Evolutionary conservation across 2,888 invertebrate species (phyloP).

Genomic region (Diarsia brunnea): DNA sequence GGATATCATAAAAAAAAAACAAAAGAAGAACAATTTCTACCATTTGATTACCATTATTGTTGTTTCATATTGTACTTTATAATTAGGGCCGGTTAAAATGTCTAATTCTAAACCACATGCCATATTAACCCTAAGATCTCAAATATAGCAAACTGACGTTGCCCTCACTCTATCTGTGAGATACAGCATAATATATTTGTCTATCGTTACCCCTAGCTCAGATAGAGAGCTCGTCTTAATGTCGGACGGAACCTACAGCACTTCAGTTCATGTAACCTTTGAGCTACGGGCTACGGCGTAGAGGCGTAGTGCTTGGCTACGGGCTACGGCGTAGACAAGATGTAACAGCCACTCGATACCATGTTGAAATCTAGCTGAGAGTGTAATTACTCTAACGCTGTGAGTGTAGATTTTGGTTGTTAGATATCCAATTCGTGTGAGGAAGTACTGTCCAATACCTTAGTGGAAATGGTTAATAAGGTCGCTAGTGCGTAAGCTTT

Average conservation of each 20-base stretch:
- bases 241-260: constrained; percentile 40
- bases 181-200: constrained; percentile 8
- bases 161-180: constrained; percentile 2
- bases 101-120: neutral
- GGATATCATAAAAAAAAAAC: no score
- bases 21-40: neutral
- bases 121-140: neutral
- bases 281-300: constrained; percentile 57
- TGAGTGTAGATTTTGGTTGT: constrained; percentile 1
- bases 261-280: constrained; percentile 47
- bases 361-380: constrained; percentile 27
- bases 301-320: constrained; percentile 52
- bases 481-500: neutral
- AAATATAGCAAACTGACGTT: neutral
- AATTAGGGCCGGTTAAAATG: neutral
- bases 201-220: constrained; percentile 1
- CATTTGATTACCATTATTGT: neutral
- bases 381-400: constrained; percentile 20
- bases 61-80: neutral
- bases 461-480: neutral
- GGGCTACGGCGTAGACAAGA: constrained; percentile 32
- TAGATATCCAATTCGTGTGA: neutral
- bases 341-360: constrained; percentile 28
- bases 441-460: neutral
- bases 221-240: constrained; percentile 31